Percentiles rank a stretch among this genome's conserved stretches.
Conservation (phyloP, 2,797 vertebrate species). For the Myotis myotis region DNA sequence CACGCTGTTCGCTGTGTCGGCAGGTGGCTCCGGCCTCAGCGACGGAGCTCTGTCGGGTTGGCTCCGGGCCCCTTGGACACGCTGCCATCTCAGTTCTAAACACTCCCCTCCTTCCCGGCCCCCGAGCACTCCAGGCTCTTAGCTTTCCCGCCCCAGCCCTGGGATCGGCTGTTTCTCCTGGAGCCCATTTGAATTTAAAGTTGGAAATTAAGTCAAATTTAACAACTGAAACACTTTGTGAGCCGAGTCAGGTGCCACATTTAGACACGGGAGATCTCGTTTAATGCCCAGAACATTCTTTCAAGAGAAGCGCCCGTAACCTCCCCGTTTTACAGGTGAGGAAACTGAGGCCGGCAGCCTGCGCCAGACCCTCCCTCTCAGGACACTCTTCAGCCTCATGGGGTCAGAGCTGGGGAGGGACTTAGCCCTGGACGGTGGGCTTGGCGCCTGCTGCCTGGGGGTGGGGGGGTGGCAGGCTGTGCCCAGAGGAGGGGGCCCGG, state of each 20-base stretch:
- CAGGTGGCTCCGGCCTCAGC: rapidly evolving
- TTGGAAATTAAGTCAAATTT: not conserved
- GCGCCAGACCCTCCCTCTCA: not conserved
- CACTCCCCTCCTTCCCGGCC: not conserved
- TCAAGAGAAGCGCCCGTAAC: not conserved
- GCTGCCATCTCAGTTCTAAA: not conserved
- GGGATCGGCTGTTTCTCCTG: not conserved
- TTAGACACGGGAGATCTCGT: not conserved
- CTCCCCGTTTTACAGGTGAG: not conserved
- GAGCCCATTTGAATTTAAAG: not conserved
- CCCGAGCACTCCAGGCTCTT: too few species aligned
- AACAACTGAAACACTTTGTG: not conserved
- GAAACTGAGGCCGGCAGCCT: not conserved
- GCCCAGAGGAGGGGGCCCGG: not conserved
- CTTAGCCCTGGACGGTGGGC: not conserved
- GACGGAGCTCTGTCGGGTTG: not conserved
- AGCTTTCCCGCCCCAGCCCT: not conserved
- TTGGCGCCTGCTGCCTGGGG: not conserved
- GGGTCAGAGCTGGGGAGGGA: not conserved
- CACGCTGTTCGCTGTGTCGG: not conserved
- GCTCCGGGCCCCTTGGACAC: not conserved
- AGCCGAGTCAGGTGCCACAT: not conserved
- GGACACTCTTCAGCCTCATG: not conserved
- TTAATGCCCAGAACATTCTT: not conserved
- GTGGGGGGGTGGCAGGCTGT: not conserved